These are phyloP conservation scores for Campaea margaritaria DNA, from an alignment of 2,888 invertebrate species.

Conservation along the genomic window DNA sequence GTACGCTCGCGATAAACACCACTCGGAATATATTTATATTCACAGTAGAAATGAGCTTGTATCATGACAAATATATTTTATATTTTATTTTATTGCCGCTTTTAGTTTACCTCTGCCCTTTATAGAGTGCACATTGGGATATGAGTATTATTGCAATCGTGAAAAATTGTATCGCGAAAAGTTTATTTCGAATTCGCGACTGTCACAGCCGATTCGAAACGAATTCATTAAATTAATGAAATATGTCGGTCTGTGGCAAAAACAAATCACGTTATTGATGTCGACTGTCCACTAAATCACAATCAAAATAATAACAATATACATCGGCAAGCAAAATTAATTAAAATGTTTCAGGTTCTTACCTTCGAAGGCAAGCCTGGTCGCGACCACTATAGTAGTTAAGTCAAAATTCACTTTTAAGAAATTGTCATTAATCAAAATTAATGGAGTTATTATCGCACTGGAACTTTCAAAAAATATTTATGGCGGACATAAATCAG, in stretches of 20 bases:
- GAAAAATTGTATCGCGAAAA: slow-evolving; percentile 32
- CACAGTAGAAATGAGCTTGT: slow-evolving; percentile 61
- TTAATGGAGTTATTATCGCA: slow-evolving; percentile 85
- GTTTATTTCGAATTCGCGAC: slow-evolving; percentile 13
- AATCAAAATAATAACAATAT: slow-evolving; percentile 74
- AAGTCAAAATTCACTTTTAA: slow-evolving; percentile 80
- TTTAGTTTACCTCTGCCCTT: slow-evolving; percentile 35
- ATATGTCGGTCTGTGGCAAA: slow-evolving; percentile 36
- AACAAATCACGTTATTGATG: slow-evolving; percentile 33
- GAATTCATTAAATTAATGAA: slow-evolving; percentile 40
- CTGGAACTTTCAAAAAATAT: slow-evolving; percentile 84
- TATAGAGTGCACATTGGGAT: slow-evolving; percentile 38
- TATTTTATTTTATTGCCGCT: slow-evolving; percentile 53
- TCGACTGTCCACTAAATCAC: slow-evolving; percentile 42
- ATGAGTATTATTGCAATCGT: slow-evolving; percentile 30
- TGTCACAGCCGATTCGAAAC: slow-evolving; percentile 25
- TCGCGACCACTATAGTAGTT: slow-evolving; percentile 44
- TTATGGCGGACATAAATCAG: slow-evolving; percentile 82
- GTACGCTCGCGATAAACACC: slow-evolving; percentile 71
- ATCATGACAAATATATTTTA: slow-evolving; percentile 61
- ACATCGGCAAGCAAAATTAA: slow-evolving; percentile 69
- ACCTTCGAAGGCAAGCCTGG: slow-evolving; percentile 65
- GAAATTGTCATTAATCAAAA: slow-evolving; percentile 85
- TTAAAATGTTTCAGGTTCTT: slow-evolving; percentile 71
- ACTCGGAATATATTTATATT: slow-evolving; percentile 63